Percentiles rank a stretch among this genome's conserved stretches.
Conservation (phyloP, 2,888 invertebrate species). For the Tiliacea citrago region DNA sequence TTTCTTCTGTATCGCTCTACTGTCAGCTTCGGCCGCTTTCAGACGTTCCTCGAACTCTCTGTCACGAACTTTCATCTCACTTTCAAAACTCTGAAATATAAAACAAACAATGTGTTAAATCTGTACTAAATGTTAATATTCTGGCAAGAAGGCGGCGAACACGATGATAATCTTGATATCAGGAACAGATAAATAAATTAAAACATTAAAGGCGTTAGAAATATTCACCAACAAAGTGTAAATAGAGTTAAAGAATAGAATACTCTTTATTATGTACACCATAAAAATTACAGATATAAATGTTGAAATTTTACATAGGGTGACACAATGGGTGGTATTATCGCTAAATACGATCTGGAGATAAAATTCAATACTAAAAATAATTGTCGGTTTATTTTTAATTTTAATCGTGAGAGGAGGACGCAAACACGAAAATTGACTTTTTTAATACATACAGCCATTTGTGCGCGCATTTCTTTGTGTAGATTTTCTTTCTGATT, state of each 20-base stretch:
- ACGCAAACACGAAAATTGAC: neutral
- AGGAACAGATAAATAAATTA: neutral
- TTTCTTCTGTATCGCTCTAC: constrained; percentile 81
- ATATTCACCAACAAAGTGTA: neutral
- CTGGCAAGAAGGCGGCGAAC: neutral
- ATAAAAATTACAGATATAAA: too few relatives aligned
- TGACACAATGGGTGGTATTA: too few relatives aligned
- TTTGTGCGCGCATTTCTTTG: constrained; percentile 83
- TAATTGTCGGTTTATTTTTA: neutral
- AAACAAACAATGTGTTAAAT: neutral
- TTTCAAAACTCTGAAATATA: constrained; percentile 80
- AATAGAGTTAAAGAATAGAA: neutral
- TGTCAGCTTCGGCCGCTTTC: constrained; percentile 77
- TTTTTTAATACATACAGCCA: constrained; percentile 75
- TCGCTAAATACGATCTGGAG: too few relatives aligned
- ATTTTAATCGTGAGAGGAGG: neutral
- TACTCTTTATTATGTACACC: too few relatives aligned
- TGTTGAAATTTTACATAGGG: too few relatives aligned
- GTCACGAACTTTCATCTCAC: constrained; percentile 82
- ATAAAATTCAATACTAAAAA: neutral
- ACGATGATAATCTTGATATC: neutral
- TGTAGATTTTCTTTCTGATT: constrained; percentile 82
- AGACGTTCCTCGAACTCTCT: constrained; percentile 79
- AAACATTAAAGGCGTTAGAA: neutral
- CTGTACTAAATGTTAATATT: neutral